Percentiles rank a stretch among this genome's conserved stretches.
Conservation (phyloP, 2,797 vertebrate genomes). For the Lerista edwardsae region DNA sequence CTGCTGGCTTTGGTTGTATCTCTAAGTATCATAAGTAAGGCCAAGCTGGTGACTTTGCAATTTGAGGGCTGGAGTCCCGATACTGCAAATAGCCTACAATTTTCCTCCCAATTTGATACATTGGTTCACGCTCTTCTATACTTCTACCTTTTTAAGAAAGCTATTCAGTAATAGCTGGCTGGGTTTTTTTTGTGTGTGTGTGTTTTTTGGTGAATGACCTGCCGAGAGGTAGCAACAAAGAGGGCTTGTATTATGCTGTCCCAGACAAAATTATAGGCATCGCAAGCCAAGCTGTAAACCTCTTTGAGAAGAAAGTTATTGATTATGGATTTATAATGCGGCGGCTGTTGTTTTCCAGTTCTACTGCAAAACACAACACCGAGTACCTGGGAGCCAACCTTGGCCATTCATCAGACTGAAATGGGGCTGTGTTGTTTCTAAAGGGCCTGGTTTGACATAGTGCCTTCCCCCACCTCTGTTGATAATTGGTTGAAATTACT, state of each 20-base stretch:
- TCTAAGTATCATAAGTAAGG: background rate
- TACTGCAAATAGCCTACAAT: background rate
- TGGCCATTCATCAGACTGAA: slow-evolving; percentile 50
- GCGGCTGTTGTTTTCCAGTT: slow-evolving; percentile 32
- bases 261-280: slow-evolving; percentile 39
- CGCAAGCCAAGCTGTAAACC: slow-evolving; percentile 40
- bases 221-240: background rate
- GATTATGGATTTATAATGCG: slow-evolving; percentile 42
- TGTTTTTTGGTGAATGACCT: background rate
- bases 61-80: slow-evolving; percentile 6
- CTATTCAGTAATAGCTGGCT: slow-evolving; percentile 2
- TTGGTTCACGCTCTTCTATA: background rate
- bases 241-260: background rate
- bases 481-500: too few species aligned
- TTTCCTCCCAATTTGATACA: slow-evolving; percentile 13
- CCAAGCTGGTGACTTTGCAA: background rate
- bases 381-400: slow-evolving; percentile 58
- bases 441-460: slow-evolving; percentile 51
- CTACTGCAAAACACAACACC: slow-evolving; percentile 52
- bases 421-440: slow-evolving; percentile 54
- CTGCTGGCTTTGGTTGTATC: background rate
- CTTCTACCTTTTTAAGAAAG: slow-evolving; percentile 14
- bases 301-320: slow-evolving; percentile 26
- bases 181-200: too few species aligned
- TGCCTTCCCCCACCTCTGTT: slow-evolving; percentile 21